A percentile compares a stretch with the other conserved stretches of the same genome.
Conservation (phyloP, 2,888 invertebrate species). For the Stenodema calcarata region DNA sequence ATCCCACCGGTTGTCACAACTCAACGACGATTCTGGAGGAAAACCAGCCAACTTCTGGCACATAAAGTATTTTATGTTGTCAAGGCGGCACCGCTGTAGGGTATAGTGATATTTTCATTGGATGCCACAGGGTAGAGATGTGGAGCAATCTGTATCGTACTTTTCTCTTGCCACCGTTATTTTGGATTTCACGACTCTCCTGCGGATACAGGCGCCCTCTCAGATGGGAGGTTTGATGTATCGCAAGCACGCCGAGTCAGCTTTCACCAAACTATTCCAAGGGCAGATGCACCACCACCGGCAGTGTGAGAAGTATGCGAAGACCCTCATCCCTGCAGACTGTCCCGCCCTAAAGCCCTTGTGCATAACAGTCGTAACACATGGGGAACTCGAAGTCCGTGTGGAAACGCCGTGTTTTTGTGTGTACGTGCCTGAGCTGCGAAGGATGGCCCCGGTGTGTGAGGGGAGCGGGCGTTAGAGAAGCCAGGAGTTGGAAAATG, state of each 20-base stretch:
- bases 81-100: no score
- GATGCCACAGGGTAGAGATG: no score
- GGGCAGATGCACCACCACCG: neutral
- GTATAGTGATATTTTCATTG: no score
- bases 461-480: neutral
- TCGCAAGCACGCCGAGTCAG: neutral
- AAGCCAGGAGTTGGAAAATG: neutral
- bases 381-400: neutral
- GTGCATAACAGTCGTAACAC: neutral
- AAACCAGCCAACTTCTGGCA: no score
- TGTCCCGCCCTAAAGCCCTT: neutral
- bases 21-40: no score
- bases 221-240: neutral
- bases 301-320: neutral
- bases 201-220: neutral
- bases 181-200: no score
- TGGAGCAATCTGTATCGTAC: no score
- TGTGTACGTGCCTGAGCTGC: neutral
- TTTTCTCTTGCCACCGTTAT: no score
- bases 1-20: no score
- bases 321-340: neutral
- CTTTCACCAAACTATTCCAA: constrained; percentile 5
- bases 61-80: no score
- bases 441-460: neutral
- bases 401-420: neutral